phyloP scores from a whole-genome alignment of 2,888 invertebrate species.

The Ashinkailepas kermadecensis region DNA sequence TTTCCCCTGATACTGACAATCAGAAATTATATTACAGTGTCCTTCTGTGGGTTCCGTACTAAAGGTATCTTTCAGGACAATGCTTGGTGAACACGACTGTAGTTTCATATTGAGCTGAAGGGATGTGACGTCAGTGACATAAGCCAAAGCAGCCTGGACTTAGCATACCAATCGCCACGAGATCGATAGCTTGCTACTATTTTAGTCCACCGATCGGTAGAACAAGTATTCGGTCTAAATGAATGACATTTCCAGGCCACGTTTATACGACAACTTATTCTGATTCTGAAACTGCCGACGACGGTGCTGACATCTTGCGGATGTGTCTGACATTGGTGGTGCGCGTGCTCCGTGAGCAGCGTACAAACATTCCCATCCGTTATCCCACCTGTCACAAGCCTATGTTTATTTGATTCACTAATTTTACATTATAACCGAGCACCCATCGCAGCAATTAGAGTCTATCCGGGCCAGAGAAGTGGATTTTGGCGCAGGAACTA shows the following conservation, averaged over 20 bases:
- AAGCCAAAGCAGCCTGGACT: no score
- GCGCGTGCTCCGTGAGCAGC: not conserved
- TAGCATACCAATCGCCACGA: no score
- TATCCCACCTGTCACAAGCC: not conserved
- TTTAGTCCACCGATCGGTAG: no score
- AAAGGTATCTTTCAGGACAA: no score
- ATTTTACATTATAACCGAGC: constrained; percentile 22
- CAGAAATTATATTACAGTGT: no score
- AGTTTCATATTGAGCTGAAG: no score
- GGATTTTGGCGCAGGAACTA: not conserved
- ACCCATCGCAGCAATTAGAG: constrained; percentile 6
- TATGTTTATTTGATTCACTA: constrained; percentile 22
- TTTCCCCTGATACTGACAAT: no score
- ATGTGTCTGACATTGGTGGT: not conserved
- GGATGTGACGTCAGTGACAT: no score
- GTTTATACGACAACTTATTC: not conserved
- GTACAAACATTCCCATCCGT: constrained; percentile 14
- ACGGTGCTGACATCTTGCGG: not conserved
- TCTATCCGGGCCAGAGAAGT: not conserved
- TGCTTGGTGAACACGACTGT: no score
- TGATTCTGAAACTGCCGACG: not conserved
- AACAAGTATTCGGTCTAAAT: not conserved
- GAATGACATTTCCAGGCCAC: not conserved
- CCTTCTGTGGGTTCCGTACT: no score
- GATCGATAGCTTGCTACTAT: no score